Evolutionary conservation across 2,797 vertebrate species (phyloP), one percentile per base, ranked within the genome.

Genomic region (Rhincodon typus): DNA sequence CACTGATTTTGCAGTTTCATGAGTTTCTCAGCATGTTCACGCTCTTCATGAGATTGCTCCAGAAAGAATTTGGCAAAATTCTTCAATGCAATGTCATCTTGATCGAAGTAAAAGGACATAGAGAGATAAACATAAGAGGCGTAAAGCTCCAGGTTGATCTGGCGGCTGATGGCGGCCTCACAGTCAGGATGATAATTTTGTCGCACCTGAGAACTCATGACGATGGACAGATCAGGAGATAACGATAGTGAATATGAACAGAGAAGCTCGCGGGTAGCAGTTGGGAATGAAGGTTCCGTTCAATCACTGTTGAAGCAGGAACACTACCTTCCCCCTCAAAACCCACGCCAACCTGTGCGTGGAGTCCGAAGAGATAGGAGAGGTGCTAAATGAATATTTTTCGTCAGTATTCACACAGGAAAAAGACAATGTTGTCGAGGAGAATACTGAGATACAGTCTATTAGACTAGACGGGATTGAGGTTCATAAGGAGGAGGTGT

Each of bases 231-330:
- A 27, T 66, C 74, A 94, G 53, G 86, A 95, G 93, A 87, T 19
- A 96, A 96, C 86, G 95, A 23, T 53, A 53, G 7, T 0, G 6
- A 74, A 77, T 21, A 42, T 46, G 27, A 8, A n/a, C 30, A 0
- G 27, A 53, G 0, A 25, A 67, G 57, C 57, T 62, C 57, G 57
- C 10, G 57, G 57, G 12, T 1, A 69, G 34, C 86, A 6, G 72
- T 10, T 97, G 96, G 96, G 96, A 96, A 97, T 97, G 96, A 97
- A 97, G 98, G 99, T 99, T 99, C 99, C 99, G 99, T 99, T 98
- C 99, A 99, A 99, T 98, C 99, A 99, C 99, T 99, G 99, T 99
- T 99, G 99, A 99, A 98, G 98, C 99, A 98, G 98, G 98, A 98
- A 99, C 98, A 98, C 98, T 97, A 97, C 96, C 25, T n/a, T 46